These are phyloP conservation scores for Hypsopygia costalis DNA, from an alignment of 2,888 invertebrate species.

Conservation along the genomic window DNA sequence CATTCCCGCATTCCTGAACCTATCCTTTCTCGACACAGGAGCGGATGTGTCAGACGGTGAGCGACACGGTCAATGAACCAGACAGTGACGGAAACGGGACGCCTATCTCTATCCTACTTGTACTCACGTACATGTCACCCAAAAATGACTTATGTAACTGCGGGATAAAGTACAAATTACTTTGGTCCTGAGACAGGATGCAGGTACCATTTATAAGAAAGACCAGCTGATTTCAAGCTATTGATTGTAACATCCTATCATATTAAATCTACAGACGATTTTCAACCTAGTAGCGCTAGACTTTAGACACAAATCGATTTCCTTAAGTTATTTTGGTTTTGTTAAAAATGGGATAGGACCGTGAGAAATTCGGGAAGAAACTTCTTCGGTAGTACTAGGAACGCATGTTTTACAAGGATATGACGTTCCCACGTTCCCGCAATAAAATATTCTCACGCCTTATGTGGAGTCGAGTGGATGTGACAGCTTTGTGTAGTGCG, in stretches of 20 bases:
- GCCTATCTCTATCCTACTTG: slow-evolving; percentile 34
- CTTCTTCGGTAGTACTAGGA: slow-evolving; percentile 72
- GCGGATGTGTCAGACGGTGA: slow-evolving; percentile 39
- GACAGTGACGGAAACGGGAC: slow-evolving; percentile 66
- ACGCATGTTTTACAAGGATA: slow-evolving; percentile 38
- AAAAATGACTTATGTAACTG: not conserved
- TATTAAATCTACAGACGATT: slow-evolving; percentile 14
- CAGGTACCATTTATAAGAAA: slow-evolving; percentile 44
- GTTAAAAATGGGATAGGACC: slow-evolving; percentile 62
- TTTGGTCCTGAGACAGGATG: slow-evolving; percentile 24
- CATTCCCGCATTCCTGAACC: slow-evolving; percentile 51
- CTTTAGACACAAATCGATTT: slow-evolving; percentile 26
- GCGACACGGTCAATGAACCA: slow-evolving; percentile 53
- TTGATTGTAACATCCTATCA: slow-evolving; percentile 32
- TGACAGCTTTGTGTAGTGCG: not conserved
- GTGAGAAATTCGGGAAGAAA: slow-evolving; percentile 79
- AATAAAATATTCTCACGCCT: slow-evolving; percentile 12
- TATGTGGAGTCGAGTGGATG: not conserved
- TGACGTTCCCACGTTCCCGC: slow-evolving; percentile 52
- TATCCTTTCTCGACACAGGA: slow-evolving; percentile 42
- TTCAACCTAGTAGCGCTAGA: slow-evolving; percentile 13
- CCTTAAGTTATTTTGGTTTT: slow-evolving; percentile 37
- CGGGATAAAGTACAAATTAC: slow-evolving; percentile 18
- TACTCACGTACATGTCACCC: slow-evolving; percentile 3
- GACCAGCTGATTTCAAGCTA: slow-evolving; percentile 42